A percentile compares a stretch with the other conserved stretches of the same genome.
Evolutionary conservation across 1,140 invertebrate genomes (phyloP).

Genomic region (Drosophila pandora): DNA sequence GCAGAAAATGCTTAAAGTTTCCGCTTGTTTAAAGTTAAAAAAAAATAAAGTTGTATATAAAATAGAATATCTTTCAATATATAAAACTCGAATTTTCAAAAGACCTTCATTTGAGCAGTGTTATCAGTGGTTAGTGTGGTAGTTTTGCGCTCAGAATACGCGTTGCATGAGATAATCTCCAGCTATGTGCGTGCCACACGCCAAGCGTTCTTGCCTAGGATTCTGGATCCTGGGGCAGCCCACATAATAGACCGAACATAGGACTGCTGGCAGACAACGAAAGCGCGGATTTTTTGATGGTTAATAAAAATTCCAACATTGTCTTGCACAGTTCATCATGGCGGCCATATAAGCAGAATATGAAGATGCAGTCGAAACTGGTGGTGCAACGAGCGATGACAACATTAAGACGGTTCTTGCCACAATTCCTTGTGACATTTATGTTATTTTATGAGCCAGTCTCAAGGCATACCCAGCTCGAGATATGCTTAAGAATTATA

Average conservation of each 20-base stretch:
- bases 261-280: conserved; percentile 17
- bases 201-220: conserved; percentile 50
- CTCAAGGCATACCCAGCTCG: conserved; percentile 1
- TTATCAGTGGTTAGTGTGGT: conserved; percentile 15
- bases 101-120: not conserved
- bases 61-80: not conserved
- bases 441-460: conserved; percentile 36
- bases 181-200: conserved; percentile 76
- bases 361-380: conserved; percentile 35
- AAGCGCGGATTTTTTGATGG: conserved; percentile 73
- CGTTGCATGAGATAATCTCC: conserved; percentile 80
- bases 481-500: conserved; percentile 22
- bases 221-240: conserved; percentile 27
- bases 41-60: too few relatives aligned
- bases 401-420: conserved; percentile 53
- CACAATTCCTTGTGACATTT: conserved; percentile 41
- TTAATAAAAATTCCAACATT: conserved; percentile 83
- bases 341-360: conserved; percentile 56
- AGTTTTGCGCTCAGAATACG: conserved; percentile 59
- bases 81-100: too few relatives aligned
- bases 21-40: not conserved
- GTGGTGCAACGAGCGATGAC: conserved; percentile 46
- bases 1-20: not conserved
- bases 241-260: not conserved
- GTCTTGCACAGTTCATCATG: conserved; percentile 78